These are phyloP conservation scores for Xanthia togata DNA, from an alignment of 2,888 invertebrate species.

Conservation along the genomic window DNA sequence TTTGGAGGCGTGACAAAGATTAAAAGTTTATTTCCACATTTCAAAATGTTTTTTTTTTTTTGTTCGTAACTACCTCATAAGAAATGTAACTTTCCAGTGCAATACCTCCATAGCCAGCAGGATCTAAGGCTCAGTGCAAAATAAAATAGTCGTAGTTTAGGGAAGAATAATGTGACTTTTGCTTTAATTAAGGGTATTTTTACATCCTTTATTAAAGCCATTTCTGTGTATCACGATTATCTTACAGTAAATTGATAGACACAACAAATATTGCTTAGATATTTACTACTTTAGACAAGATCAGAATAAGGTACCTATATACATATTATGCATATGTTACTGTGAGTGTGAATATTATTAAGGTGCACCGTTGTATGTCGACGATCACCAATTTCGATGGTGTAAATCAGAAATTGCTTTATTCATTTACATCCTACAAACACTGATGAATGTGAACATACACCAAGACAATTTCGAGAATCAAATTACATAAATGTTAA, in stretches of 20 bases:
- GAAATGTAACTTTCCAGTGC: background rate
- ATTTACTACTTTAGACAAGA: slow-evolving; percentile 14
- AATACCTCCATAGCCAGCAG: background rate
- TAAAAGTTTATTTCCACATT: background rate
- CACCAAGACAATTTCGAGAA: background rate
- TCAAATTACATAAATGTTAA: background rate
- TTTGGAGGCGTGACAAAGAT: no score
- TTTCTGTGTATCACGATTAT: background rate
- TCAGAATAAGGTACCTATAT: background rate
- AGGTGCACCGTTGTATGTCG: background rate
- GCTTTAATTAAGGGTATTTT: background rate
- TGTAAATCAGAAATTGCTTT: no score
- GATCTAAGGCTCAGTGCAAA: background rate
- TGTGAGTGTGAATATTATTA: background rate
- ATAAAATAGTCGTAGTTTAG: background rate
- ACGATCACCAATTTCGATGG: background rate
- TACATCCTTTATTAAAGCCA: background rate
- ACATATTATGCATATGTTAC: background rate
- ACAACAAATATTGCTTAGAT: background rate
- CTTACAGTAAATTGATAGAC: slow-evolving; percentile 9
- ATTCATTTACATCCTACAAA: background rate
- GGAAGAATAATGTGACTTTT: background rate
- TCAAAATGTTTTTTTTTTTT: background rate
- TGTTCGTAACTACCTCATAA: background rate
- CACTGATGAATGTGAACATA: background rate